Evolutionary conservation across 2,113 vertebrate genomes (phyloP).

Genomic region (Odontophorus gujanensis): DNA sequence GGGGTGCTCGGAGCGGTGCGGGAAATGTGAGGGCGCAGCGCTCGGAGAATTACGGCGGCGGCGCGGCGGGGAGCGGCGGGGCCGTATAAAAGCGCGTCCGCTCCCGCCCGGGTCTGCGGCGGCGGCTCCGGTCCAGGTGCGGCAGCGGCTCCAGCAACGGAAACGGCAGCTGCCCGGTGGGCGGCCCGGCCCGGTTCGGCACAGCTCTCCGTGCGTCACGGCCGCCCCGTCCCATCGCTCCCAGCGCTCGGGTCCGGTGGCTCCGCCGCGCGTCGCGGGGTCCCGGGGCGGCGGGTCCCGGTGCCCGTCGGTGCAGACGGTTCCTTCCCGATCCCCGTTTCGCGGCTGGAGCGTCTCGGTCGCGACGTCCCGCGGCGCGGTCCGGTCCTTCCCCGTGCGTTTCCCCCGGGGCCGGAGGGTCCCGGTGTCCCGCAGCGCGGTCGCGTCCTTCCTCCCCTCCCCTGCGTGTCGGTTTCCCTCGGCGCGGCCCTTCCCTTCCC

Average conservation of each 20-base stretch:
- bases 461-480: background rate
- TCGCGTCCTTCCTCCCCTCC: background rate
- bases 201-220: background rate
- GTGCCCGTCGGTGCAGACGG: background rate
- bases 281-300: background rate
- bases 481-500: background rate
- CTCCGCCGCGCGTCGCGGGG: background rate
- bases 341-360: background rate
- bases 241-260: background rate
- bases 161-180: background rate
- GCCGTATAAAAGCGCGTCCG: constrained; percentile 39
- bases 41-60: constrained; percentile 60
- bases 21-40: background rate
- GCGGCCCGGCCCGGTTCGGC: background rate
- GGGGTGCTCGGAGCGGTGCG: background rate
- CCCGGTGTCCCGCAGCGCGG: background rate
- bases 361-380: background rate
- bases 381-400: background rate
- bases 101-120: constrained; percentile 33
- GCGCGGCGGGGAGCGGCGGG: constrained; percentile 2
- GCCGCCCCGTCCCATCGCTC: background rate
- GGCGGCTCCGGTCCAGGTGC: constrained; percentile 21
- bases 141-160: background rate
- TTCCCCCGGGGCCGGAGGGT: background rate
- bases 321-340: background rate